Base-by-base conservation (phyloP, 2,113 vertebrate genomes). In the Empidonax traillii region DNA sequence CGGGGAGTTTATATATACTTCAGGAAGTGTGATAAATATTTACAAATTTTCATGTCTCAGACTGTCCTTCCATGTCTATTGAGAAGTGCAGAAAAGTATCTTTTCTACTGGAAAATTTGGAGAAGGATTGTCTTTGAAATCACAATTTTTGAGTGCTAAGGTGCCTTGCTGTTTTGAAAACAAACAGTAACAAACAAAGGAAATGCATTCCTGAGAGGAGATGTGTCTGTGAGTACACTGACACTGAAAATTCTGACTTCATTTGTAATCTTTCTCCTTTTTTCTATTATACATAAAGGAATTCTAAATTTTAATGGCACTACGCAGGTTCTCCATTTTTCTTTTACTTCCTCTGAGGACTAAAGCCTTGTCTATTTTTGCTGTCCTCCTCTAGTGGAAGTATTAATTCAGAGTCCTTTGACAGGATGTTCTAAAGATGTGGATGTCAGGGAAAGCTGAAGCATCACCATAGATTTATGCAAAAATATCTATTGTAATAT, bases 401-500 rank as follows among this genome's bases (percentile, higher is more conserved):
- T 88, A 88, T 89, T 91, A 90, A 84, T 90, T 84, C 89, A 84
- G 41, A 87, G 67, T 81, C 67, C 49, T 93, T 87, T 88, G 90
- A 94, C 79, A 84, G 49, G 33, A 43, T 56, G 18, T 88, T 96
- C 89, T 95, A 51, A 92, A 92, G 62, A 85, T 2, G 16, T 8
- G 23, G 33, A 89, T 83, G 81, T 74, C 85, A 95, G 74, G 67
- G 62, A 81, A 91, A 92, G 77, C 76, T 76, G 63, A 91, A 94
- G 33, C 77, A 85, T 89, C 90, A 87, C 89, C 77, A 91, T 37
- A 87, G 74, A 47, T 94, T 97, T 96, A 96, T 96, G 95, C 84
- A 96, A 95, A 97, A 92, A 89, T 22, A 4, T 55, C 92, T 94
- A 94, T 95, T 97, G 96, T 96, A 90, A 95, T 67, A 96, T 86